Base-by-base conservation (phyloP, 2,797 vertebrate genomes). In the Crypturellus tataupa region DNA sequence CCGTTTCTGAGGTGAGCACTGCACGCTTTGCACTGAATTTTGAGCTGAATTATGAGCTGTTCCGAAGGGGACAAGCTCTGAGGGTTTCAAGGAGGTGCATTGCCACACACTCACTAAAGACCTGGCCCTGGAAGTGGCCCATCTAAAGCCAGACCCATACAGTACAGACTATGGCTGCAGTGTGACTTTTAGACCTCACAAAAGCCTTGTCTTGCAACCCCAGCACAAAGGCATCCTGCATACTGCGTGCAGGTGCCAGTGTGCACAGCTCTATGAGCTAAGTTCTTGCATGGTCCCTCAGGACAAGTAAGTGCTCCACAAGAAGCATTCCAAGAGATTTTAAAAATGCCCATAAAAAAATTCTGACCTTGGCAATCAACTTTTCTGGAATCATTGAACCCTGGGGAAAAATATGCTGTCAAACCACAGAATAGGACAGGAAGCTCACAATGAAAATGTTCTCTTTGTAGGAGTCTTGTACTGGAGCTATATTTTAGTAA, bases 161-260 rank as follows among this genome's bases (percentile, higher is more conserved):
- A 29, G 23, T 1, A 3, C 20, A 31, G 47, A 5, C 16, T 10
- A 1, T 0, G 1, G 6, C 0, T 31, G 23, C 3, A 0, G 5
- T 15, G 12, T 17, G 27, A 16, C 35, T 25, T 44, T 13, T 16
- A 56, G 71, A 67, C 18, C 67, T 35, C 33, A 23, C 16, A n/a
- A 18, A 24, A 53, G 17, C 12, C n/a, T 49, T 9, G 20, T 55
- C 53, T 68, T 44, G 33, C 47, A 29, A 24, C 31, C 33, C 40
- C 27, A 11, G 29, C 17, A 40, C 40, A 51, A 55, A 79, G 25
- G 27, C 15, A 4, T 10, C 4, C 13, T 37, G n/a, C 0, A 0
- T 39, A 40, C n/a, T 11, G 17, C 65, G 49, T 17, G 35, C 56
- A 40, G 59, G 31, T 63, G 49, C 49, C 21, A 17, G 19, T 35